These are phyloP conservation scores for Druon quercuslanigerum DNA, from an alignment of 1,140 invertebrate species.

Conservation along the genomic window DNA sequence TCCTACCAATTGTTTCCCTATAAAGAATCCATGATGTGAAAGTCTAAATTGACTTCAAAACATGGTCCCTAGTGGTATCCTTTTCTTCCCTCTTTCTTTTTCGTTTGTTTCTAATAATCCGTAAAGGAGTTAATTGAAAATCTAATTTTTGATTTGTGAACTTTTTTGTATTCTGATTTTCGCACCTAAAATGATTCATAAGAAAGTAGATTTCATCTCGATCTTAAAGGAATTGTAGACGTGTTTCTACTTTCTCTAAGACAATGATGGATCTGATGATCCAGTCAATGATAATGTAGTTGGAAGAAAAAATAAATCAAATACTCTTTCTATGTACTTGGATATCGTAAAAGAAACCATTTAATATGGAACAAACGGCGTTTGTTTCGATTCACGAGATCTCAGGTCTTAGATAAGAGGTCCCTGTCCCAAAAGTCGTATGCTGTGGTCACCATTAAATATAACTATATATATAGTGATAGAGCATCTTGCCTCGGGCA, in stretches of 20 bases:
- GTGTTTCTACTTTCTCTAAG: background rate
- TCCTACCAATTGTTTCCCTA: too few species aligned
- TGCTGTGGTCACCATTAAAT: background rate
- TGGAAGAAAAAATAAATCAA: background rate
- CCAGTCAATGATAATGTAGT: background rate
- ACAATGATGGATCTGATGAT: background rate
- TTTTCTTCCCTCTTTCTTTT: too few species aligned
- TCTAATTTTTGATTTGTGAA: too few species aligned
- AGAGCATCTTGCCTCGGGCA: conserved; percentile 8
- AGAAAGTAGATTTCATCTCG: too few species aligned
- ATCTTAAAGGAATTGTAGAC: too few species aligned
- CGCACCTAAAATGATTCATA: too few species aligned
- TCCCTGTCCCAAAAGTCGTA: background rate
- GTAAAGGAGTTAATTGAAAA: too few species aligned
- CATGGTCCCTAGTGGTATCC: too few species aligned
- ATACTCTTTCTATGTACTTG: background rate
- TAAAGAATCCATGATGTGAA: too few species aligned
- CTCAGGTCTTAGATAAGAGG: background rate
- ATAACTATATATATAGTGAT: background rate
- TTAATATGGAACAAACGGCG: conserved; percentile 21
- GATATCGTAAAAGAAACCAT: background rate
- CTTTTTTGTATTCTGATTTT: too few species aligned
- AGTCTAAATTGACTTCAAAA: too few species aligned
- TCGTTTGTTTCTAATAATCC: too few species aligned
- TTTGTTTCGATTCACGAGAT: conserved; percentile 21